Base-by-base conservation (phyloP, 2,888 invertebrate species). In the Chymomyza caudatula region DNA sequence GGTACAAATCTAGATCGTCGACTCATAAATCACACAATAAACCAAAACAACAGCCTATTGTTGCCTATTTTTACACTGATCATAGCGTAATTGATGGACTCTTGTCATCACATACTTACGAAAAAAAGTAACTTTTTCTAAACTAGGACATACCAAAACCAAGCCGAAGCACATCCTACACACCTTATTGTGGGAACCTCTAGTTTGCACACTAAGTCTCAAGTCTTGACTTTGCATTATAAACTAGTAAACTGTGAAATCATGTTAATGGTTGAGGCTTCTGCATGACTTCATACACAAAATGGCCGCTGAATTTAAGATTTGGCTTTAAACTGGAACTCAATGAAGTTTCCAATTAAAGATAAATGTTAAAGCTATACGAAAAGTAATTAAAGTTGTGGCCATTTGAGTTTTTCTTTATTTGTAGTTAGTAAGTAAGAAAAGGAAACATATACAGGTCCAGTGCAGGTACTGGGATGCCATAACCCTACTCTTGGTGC, bases 311-410 rank as follows among this genome's bases (percentile, higher is more conserved):
- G 11, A 37, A 37, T 37, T 37, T 37, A 37, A 37, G 8, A 11
- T 11, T 37, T 37, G 29, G 22, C 57, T 61, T 61, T 57, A 72
- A 37, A 4, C 4, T 15, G 6, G 4, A 58, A 23, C 51, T 17
- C 65, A 69, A 65, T 77, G 60, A 72, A 63, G 64, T 70, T 76
- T 76, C 76, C 73, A 76, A 78, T 78, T 76, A 76, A 73, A 76
- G 62, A 52, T 20, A 43, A 47, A 37, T 62, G 29, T 1, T 29
- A 11, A 37, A 37, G 29, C 29, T 11, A 37, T 37, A 11, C 29
- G 2, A 59, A 75, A 65, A 72, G 69, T 65, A 69, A 75, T 75
- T 66, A 59, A 67, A 74, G 59, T 67, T 62, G 63, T 65, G 65
- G 72, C 61, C 69, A 74, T 72, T 71, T 74, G 51, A 61, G 52